A percentile compares a stretch with the other conserved stretches of the same genome.
Conservation (phyloP, 2,797 vertebrate species). For the Sebastes vulpes region DNA sequence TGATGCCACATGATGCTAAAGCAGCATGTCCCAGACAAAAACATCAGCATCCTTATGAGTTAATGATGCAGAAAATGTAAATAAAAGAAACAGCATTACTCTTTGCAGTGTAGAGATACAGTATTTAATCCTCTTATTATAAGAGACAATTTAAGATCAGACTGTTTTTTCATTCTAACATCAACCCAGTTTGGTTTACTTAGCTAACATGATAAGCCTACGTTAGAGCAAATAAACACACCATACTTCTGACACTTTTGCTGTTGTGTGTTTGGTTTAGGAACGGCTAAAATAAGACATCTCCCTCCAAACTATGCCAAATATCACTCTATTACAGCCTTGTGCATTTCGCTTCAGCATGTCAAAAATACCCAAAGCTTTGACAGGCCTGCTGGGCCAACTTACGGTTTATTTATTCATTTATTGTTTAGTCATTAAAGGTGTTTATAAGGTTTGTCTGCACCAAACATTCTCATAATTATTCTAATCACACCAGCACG, state of each 20-base stretch:
- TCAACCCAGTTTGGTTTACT: background rate
- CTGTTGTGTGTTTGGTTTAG: background rate
- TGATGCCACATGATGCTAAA: too few species aligned
- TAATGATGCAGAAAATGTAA: background rate
- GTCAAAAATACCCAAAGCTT: background rate
- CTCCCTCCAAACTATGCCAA: background rate
- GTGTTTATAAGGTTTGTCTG: background rate
- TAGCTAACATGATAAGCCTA: background rate
- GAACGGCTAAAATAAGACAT: background rate
- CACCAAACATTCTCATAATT: background rate
- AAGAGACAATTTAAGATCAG: background rate
- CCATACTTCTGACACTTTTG: background rate
- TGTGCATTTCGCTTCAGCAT: background rate
- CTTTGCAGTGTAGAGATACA: background rate
- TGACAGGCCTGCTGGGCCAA: background rate
- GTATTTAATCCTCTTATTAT: background rate
- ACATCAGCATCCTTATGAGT: too few species aligned
- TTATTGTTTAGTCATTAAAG: background rate
- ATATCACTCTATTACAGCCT: background rate
- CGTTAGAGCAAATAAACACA: background rate
- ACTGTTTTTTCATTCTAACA: background rate
- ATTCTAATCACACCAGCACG: background rate
- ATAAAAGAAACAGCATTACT: background rate
- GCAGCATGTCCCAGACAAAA: too few species aligned
- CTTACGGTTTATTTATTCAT: too few species aligned